phyloP scores from a whole-genome alignment of 2,797 vertebrate genomes.

The Argya squamiceps region DNA sequence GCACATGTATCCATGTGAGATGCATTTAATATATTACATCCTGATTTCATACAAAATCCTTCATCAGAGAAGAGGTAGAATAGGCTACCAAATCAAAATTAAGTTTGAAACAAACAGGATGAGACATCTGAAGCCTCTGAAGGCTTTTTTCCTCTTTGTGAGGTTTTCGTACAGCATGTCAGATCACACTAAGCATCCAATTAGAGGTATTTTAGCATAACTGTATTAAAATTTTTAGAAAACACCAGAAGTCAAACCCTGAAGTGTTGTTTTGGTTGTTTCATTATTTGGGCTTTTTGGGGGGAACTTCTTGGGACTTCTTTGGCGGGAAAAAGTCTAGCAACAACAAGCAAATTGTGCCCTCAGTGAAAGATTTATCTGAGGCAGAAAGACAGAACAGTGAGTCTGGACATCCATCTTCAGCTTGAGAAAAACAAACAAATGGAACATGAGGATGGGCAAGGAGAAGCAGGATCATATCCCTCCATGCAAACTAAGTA shows the following conservation, averaged over 20 bases:
- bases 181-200: background rate
- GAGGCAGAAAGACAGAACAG: background rate
- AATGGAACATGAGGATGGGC: background rate
- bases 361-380: background rate
- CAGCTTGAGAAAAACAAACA: background rate
- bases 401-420: background rate
- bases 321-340: rapidly evolving
- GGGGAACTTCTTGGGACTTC: background rate
- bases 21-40: background rate
- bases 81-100: background rate
- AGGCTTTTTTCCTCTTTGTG: background rate
- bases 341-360: background rate
- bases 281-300: background rate
- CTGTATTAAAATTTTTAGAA: background rate
- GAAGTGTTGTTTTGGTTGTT: background rate
- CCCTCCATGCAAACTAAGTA: background rate
- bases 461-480: background rate
- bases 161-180: background rate
- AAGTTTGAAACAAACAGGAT: background rate
- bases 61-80: background rate
- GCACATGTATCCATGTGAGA: background rate
- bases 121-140: background rate
- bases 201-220: background rate
- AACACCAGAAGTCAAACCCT: background rate
- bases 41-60: background rate